Base-by-base conservation (phyloP, 2,797 vertebrate species). In the Lepidocolaptes lacrymiger region DNA sequence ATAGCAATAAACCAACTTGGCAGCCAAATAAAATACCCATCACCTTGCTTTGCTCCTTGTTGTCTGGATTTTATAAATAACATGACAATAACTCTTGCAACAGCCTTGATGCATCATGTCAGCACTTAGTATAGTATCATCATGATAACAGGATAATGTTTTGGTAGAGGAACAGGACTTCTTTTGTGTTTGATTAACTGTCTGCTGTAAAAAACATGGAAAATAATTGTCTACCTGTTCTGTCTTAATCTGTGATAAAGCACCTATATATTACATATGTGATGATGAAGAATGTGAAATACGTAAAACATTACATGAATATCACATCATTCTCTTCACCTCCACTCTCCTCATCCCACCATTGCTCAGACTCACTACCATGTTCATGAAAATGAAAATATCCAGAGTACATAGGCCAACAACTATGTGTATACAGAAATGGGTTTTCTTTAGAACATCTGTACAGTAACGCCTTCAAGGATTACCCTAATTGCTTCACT, bases 201-300 rank as follows among this genome's bases (percentile, higher is more conserved):
- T 24, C 41, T 72, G 36, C 62, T 67, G n/a, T 37, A 28, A 64
- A 92, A 48, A 44, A 7, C 34, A 49, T 3, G 26, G 8, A 46
- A 68, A 87, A 71, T 7, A 76, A 41, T 12, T 32, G 18, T 41
- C 73, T 77, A 27, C 48, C 54, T 28, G 8, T 59, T 85, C 64
- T 12, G 3, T 20, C 4, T 14, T 37, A 78, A 52, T 43, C 32
- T 64, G 43, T 58, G 46, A 67, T 0, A 4, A 9, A 87, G 27
- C 16, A 81, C 28, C 22, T 32, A 44, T 3, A 19, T 10, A 64
- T 22, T 36, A 62, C 3, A 2, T 30, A 48, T 2, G 12, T 28
- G 41, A 76, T 24, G 9, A 56, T 0, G 0, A 59, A 64, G 46
- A 83, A 73, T 0, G 1, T 0, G 2, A 89, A 78, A 36, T 49